Evolutionary conservation across 2,113 vertebrate species (phyloP).

Genomic region (Coptodon bakossiorum): DNA sequence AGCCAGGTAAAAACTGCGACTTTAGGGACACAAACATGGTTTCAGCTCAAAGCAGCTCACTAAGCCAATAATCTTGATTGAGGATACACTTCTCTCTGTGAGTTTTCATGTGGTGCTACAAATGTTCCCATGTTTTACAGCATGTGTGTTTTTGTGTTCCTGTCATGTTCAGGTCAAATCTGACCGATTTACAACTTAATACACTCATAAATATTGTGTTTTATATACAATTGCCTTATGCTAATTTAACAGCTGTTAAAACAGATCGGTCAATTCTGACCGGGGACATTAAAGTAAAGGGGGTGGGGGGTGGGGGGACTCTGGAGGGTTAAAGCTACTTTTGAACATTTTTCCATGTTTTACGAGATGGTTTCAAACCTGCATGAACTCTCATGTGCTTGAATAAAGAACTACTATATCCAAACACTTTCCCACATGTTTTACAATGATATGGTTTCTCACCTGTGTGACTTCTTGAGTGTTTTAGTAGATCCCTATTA

Average conservation of each 20-base stretch:
- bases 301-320: background rate
- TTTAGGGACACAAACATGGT: background rate
- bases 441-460: background rate
- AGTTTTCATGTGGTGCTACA: background rate
- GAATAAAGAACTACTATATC: background rate
- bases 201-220: background rate
- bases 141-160: background rate
- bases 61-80: background rate
- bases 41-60: background rate
- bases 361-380: background rate
- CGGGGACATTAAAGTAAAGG: background rate
- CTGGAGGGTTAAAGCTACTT: background rate
- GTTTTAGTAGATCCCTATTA: background rate
- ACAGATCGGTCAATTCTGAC: background rate
- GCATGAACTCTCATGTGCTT: background rate
- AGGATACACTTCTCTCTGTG: background rate
- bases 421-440: background rate
- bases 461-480: background rate
- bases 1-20: background rate
- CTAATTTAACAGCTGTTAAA: background rate
- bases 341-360: background rate
- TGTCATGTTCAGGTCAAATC: background rate
- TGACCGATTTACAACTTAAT: background rate
- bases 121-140: background rate
- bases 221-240: fast-evolving